Base-by-base conservation (phyloP, 2,888 invertebrate species). In the Elaeidobius kamerunicus region DNA sequence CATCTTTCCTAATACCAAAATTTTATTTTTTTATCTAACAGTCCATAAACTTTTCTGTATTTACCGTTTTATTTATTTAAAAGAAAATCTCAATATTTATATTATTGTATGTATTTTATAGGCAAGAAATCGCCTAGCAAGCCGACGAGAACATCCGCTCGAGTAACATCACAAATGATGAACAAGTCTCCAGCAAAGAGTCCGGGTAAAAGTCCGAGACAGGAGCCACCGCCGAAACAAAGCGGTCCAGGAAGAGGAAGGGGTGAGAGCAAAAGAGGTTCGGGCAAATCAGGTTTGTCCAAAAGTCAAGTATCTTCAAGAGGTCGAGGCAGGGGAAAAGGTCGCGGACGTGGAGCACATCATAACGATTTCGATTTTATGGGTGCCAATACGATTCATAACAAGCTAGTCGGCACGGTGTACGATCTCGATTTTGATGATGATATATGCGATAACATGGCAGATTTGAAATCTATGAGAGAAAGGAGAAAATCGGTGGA, bases 341-440 rank as follows among this genome's bases (percentile, higher is more conserved):
- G 69, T 23, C 52, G 68, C 27, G 78, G 78, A 2, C 67, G 79
- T 23, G 66, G 61, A 46, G 62, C 52, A 14, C 56, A 55, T 42
- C 60, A 63, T 70, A 75, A 18, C 69, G 66, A 68, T 49, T 63
- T 54, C 40, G 66, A 66, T 34, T 80, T 80, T 35, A 82, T 76
- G 30, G 79, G 80, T 49, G 70, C 80, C 16, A 84, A 84, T 63
- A 85, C 88, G 2, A 88, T 88, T 54, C 87, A 86, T 59, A 88
- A 85, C 67, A 90, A 89, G 68, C 75, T 91, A 28, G 84, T 85
- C 5, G 91, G 92, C 6, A 92, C 92, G 2, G 92, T 92, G 1
- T 93, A 91, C 65, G 93, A 88, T 69, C 81, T 88, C 60, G 85
- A 91, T 69, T 88, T 88, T 59, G 86, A 91, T 58, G 91, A 91